Evolutionary conservation across 2,113 vertebrate species (phyloP).

Genomic region (Pantherophis guttatus): DNA sequence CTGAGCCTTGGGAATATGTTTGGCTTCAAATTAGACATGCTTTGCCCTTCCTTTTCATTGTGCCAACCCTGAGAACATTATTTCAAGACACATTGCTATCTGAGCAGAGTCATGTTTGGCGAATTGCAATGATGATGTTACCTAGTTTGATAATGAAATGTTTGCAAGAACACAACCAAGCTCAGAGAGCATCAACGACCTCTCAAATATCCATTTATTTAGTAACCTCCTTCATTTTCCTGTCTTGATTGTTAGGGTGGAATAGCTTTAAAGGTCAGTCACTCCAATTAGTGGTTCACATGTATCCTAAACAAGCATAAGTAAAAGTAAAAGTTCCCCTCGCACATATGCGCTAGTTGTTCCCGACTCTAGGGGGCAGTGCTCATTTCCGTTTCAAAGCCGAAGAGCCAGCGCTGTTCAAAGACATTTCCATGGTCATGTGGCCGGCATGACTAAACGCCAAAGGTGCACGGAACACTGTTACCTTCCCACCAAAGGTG

Average conservation of each 20-base stretch:
- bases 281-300: constrained; percentile 47
- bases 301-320: constrained; percentile 45
- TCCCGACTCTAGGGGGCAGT: too few species aligned
- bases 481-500: too few species aligned
- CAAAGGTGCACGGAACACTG: too few species aligned
- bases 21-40: constrained; percentile 49
- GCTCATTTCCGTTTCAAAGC: too few species aligned
- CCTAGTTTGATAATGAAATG: background rate
- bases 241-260: background rate
- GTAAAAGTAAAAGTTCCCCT: too few species aligned
- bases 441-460: too few species aligned
- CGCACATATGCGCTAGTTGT: too few species aligned
- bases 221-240: constrained; percentile 51
- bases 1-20: constrained; percentile 31
- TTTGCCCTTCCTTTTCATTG: constrained; percentile 44
- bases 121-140: background rate
- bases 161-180: background rate
- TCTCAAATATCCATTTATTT: constrained; percentile 30
- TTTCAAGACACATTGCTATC: constrained; percentile 21
- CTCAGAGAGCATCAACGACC: background rate
- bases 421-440: too few species aligned
- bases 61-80: constrained; percentile 36
- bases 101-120: constrained; percentile 31
- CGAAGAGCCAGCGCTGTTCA: too few species aligned
- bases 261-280: constrained; percentile 49